These are phyloP conservation scores for Drosophila falleni DNA, from an alignment of 2,888 invertebrate genomes.

Conservation along the genomic window DNA sequence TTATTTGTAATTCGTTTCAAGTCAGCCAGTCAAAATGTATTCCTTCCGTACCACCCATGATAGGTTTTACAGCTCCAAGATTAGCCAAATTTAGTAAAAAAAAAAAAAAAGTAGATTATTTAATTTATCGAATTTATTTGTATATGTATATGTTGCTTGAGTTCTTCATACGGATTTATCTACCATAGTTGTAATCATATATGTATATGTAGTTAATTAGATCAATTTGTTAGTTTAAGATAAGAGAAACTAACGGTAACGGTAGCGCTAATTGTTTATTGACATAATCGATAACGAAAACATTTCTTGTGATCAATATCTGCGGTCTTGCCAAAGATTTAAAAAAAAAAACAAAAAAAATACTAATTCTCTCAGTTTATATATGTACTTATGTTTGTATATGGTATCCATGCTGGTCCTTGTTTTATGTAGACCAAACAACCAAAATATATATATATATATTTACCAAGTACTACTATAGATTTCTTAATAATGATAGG, in stretches of 20 bases:
- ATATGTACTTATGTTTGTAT: conserved; percentile 20
- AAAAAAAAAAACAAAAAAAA: conserved; percentile 7
- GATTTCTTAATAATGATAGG: conserved; percentile 18
- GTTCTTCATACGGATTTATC: conserved; percentile 53
- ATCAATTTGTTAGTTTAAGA: conserved; percentile 32
- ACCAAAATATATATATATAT: conserved; percentile 19
- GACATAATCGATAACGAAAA: conserved; percentile 40
- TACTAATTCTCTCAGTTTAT: conserved; percentile 38
- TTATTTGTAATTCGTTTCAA: conserved; percentile 9
- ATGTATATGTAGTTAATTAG: conserved; percentile 30
- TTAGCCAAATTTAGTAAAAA: conserved; percentile 68
- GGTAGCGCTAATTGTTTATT: conserved; percentile 15
- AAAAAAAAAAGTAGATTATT: conserved; percentile 19
- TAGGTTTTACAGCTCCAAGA: conserved; percentile 60
- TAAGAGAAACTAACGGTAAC: conserved; percentile 1
- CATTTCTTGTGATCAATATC: conserved; percentile 73
- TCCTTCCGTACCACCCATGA: conserved; percentile 46
- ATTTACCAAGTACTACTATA: conserved; percentile 18
- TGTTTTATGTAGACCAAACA: conserved; percentile 37
- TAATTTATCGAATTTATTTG: conserved; percentile 38
- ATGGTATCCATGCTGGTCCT: conserved; percentile 21
- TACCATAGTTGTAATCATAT: conserved; percentile 30
- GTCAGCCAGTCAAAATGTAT: conserved; percentile 41
- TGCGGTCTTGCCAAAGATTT: conserved; percentile 76
- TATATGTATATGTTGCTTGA: conserved; percentile 28